These are phyloP conservation scores for Agrotis clavis DNA, from an alignment of 2,888 invertebrate species.

Conservation along the genomic window DNA sequence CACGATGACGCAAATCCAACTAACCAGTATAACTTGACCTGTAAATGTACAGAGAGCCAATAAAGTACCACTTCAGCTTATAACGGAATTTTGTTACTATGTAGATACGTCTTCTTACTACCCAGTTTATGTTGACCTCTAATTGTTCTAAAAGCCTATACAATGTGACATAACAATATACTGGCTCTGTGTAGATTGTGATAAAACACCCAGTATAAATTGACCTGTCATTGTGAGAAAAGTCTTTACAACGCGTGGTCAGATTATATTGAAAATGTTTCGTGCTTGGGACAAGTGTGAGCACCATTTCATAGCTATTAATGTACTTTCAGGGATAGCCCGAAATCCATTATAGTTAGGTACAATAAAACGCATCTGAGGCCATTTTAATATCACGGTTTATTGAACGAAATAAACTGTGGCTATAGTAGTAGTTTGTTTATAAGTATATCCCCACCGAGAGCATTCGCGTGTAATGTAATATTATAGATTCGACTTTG, in stretches of 20 bases:
- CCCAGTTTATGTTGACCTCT: background rate
- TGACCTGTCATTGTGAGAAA: no score
- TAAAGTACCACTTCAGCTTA: background rate
- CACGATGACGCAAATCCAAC: no score
- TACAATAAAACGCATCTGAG: conserved; percentile 36
- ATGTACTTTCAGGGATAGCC: background rate
- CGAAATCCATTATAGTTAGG: conserved; percentile 25
- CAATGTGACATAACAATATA: background rate
- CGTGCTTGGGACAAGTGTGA: background rate
- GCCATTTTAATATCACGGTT: conserved; percentile 20
- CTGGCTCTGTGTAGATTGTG: background rate
- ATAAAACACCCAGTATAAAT: no score
- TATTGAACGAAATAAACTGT: conserved; percentile 24
- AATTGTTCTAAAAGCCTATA: background rate
- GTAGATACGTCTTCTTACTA: background rate
- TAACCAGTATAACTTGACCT: no score
- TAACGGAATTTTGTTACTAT: background rate
- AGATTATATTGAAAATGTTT: background rate
- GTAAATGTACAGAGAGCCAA: no score
- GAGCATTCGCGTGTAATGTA: no score
- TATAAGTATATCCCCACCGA: no score
- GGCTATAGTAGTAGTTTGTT: conserved; percentile 3
- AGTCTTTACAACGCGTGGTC: background rate
- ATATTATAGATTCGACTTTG: no score
- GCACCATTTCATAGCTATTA: background rate